Base-by-base conservation (phyloP, 1,140 invertebrate species). In the Nylanderia fulva region DNA sequence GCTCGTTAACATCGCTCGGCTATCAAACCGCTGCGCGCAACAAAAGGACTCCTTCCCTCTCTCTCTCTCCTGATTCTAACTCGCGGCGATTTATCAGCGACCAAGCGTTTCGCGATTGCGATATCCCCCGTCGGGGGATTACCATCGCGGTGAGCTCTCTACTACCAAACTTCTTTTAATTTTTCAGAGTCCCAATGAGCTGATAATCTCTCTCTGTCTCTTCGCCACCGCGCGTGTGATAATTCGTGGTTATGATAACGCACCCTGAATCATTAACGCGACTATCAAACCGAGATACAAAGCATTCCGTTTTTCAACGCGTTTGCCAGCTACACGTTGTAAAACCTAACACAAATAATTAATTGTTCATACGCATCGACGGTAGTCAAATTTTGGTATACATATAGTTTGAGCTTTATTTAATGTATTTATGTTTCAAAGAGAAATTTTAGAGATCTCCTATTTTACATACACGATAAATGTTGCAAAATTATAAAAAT, bases 1-100 rank as follows among this genome's bases (percentile, higher is more conserved):
- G 87, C 90, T 90, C 72, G 88, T 90, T 90, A 86, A 71, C 72
- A 84, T 84, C 64, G 56, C 84, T 45, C 42, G 45, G 45, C 15
- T 88, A 87, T 87, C 86, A 76, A 33, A 84, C 36, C 36, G 63
- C 27, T 60, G 45, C 76, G 33, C 36, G n/a, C 13, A 76, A 18
- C 56, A 21, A 48, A 48, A 84, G 56, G 63, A 52, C 72, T 64
- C 29, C 24, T 58, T 24, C 45, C 58, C 39, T 8, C 39, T 42
- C 39, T 8, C 39, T 42, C 36, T 21, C 29, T 21, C 29, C 45
- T 18, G 24, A 15, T 33, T 39, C 80, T 63, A 29, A 15, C 9
- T 8, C 18, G 21, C 0, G 18, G 36, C 21, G 42, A 76, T 61
- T 76, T 82, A 82, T 82, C 77, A 71, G 52, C 52, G 11, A 56